Base-by-base conservation (phyloP, 1,140 invertebrate genomes). In the Bombus consobrinus region DNA sequence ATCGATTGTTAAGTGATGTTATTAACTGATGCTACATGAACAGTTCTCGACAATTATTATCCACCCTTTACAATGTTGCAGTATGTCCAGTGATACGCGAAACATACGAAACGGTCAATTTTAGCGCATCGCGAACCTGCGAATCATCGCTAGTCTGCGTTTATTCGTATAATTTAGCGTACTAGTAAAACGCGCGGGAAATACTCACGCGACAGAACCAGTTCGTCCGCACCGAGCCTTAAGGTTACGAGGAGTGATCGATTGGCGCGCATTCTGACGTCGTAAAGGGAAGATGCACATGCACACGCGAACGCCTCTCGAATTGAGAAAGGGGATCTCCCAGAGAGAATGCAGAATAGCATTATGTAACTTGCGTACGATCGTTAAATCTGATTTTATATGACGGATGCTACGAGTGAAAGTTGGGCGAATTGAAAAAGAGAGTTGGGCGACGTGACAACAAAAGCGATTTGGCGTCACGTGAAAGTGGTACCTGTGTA, bases 331-430 rank as follows among this genome's bases (percentile, higher is more conserved):
- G 47, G 47, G 47, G 47, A 53, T 53, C 47, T 53, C 68, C 39
- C n/a, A 47, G 41, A 32, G 77, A 43, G 18, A 88, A 76, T 39
- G 77, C 64, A 66, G 77, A 53, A 53, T 10, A 66, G 59, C 47
- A 47, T 89, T 89, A 83, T n/a, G 68, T 89, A 89, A 89, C 59
- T 53, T 34, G 62, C 80, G 62, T 77, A 69, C 69, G 80, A 68
- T 89, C 76, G 59, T 89, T 89, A 87, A 37, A 28, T 75, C 39
- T 32, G 85, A 87, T 83, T 89, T 89, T 89, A 81, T 39, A 88
- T 66, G 47, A 37, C 57, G 57, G 68, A 47, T 37, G 34, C 34
- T 53, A 79, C 66, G 47, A 89, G 88, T 89, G 88, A 89, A 89
- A 89, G 88, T 89, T 66, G 66, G 25, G 25, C 68, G 77, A 69